Percentiles rank a stretch among this genome's conserved stretches.
Conservation (phyloP, 2,113 vertebrate genomes). For the Coregonus clupeaformis region DNA sequence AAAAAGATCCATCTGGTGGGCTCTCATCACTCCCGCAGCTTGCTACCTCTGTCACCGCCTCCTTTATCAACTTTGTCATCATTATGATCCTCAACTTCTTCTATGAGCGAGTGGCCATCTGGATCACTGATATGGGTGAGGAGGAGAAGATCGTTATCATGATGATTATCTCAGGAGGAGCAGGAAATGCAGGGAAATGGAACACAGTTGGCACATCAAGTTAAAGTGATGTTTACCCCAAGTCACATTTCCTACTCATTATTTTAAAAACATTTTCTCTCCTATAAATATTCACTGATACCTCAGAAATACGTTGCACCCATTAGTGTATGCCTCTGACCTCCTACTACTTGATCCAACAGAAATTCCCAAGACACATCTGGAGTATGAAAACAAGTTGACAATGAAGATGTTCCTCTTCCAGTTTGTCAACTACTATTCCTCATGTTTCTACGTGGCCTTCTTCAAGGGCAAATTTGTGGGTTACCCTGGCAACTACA, state of each 20-base stretch:
- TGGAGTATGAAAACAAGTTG: conserved; percentile 96
- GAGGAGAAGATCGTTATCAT: too few species aligned
- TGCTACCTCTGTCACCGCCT: conserved; percentile 91
- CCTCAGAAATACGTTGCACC: too few species aligned
- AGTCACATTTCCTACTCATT: too few species aligned
- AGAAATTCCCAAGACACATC: conserved; percentile 95
- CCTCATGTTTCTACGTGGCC: conserved; percentile 96
- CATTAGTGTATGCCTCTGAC: too few species aligned
- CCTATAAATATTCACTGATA: too few species aligned
- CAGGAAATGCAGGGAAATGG: too few species aligned
- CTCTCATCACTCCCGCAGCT: conserved; percentile 90
- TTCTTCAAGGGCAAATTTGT: conserved; percentile 99
- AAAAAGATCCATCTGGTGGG: conserved; percentile 79
- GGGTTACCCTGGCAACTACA: conserved; percentile 88
- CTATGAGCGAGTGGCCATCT: conserved; percentile 90
- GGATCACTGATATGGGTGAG: conserved; percentile 83
- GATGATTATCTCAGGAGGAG: not conserved
- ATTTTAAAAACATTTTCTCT: too few species aligned
- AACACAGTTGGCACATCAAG: too few species aligned
- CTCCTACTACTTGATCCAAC: conserved; percentile 16
- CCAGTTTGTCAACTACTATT: conserved; percentile 99
- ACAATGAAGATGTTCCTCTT: conserved; percentile 99
- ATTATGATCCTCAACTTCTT: conserved; percentile 97
- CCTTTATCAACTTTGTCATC: conserved; percentile 94
- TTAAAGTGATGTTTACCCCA: too few species aligned